phyloP scores from a whole-genome alignment of 92 coral and sea anemone species.

The Zoanthus gigantus region DNA sequence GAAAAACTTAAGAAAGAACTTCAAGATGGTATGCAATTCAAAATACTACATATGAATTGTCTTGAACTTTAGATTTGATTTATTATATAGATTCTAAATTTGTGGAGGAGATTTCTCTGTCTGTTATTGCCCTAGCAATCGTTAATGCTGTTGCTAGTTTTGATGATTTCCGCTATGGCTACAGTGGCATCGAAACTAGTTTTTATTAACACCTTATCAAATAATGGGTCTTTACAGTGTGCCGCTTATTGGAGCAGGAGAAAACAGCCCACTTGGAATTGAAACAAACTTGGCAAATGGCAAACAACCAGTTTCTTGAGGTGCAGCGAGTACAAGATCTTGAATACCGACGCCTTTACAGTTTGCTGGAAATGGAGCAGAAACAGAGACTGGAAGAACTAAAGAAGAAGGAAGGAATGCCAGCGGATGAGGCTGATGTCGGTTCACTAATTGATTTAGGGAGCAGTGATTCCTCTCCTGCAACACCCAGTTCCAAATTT shows the following conservation, averaged over 20 bases:
- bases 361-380: slow-evolving; percentile 83
- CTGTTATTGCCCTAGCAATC: no score
- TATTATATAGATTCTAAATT: neutral
- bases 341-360: slow-evolving; percentile 75
- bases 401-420: slow-evolving; percentile 26
- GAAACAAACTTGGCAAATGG: slow-evolving; percentile 99
- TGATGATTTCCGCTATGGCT: no score
- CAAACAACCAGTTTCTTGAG: slow-evolving; percentile 92
- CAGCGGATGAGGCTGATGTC: slow-evolving; percentile 52
- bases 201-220: no score
- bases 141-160: no score
- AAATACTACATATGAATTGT: no score
- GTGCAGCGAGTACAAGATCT: slow-evolving; percentile 74
- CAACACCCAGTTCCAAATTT: slow-evolving; percentile 39
- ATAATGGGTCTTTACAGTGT: slow-evolving; percentile 60
- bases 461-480: slow-evolving; percentile 72
- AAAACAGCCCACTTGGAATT: slow-evolving; percentile 88
- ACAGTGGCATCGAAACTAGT: neutral
- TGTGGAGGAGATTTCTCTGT: neutral
- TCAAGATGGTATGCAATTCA: slow-evolving; percentile 77
- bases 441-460: slow-evolving; percentile 69
- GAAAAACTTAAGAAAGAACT: slow-evolving; percentile 94
- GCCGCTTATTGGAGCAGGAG: slow-evolving; percentile 91
- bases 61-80: no score
- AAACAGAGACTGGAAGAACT: slow-evolving; percentile 60